Evolutionary conservation across 2,888 invertebrate species (phyloP).

Genomic region (Eugnorisma glareosa): DNA sequence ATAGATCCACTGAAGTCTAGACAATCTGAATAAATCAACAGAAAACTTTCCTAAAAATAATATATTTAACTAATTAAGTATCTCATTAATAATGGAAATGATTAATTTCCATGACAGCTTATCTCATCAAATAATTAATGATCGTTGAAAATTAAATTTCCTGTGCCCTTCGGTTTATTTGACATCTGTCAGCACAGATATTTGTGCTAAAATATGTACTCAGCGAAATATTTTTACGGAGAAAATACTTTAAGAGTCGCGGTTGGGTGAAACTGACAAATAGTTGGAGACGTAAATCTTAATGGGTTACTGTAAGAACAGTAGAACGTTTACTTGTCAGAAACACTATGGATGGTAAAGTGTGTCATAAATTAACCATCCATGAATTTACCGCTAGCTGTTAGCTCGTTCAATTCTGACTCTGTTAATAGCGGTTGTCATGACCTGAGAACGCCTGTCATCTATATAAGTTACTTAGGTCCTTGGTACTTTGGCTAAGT

Average conservation of each 20-base stretch:
- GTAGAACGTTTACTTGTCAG: neutral
- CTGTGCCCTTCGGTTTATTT: conserved; percentile 18
- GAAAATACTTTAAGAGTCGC: neutral
- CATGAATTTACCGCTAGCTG: neutral
- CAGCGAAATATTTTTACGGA: neutral
- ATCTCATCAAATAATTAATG: conserved; percentile 1
- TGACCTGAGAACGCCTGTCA: neutral
- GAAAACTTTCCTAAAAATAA: neutral
- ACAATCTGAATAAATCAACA: neutral
- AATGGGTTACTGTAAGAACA: conserved; percentile 2
- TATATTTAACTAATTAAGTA: neutral
- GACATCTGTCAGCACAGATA: conserved; percentile 3
- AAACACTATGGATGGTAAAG: neutral
- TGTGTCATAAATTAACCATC: neutral
- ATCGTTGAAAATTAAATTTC: conserved; percentile 18
- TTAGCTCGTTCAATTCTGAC: neutral
- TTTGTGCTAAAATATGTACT: conserved; percentile 17
- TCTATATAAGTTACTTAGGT: neutral
- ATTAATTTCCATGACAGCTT: neutral
- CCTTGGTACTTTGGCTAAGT: neutral
- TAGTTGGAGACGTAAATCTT: neutral
- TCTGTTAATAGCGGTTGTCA: too few species aligned
- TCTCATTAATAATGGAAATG: conserved; percentile 1
- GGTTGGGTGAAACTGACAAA: neutral
- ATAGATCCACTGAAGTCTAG: conserved; percentile 16